These are phyloP conservation scores for Aleadryas rufinucha DNA, from an alignment of 2,113 vertebrate genomes.

Conservation along the genomic window DNA sequence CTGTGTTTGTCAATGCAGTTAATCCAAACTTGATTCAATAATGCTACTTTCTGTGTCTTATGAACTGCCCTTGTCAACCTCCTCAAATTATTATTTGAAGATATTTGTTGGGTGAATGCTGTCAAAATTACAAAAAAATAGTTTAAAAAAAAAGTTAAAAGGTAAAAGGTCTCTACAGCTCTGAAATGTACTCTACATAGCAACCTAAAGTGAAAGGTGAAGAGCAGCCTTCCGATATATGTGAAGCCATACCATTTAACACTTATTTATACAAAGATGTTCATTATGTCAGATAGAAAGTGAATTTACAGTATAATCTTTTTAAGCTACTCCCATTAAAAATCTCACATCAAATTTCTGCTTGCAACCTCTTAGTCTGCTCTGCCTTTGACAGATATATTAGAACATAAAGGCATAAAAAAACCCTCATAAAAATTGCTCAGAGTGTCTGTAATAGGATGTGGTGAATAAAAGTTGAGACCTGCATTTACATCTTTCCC, in stretches of 20 bases:
- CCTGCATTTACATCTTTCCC: background rate
- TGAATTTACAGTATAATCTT: background rate
- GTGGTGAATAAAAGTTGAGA: background rate
- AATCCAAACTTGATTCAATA: conserved; percentile 28
- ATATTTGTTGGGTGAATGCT: background rate
- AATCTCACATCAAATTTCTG: background rate
- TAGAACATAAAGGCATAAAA: background rate
- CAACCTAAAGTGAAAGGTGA: background rate
- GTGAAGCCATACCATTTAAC: background rate
- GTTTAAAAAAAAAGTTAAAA: background rate
- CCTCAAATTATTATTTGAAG: background rate
- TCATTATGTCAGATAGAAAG: background rate
- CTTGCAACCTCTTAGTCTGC: background rate
- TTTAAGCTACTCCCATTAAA: background rate
- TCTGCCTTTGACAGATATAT: background rate
- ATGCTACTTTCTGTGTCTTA: background rate
- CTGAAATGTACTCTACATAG: background rate
- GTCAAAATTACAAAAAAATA: background rate
- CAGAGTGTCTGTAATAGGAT: background rate
- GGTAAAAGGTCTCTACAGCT: background rate
- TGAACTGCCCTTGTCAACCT: background rate
- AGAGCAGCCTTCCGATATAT: background rate
- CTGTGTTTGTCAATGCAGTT: conserved; percentile 12
- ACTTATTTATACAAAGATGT: background rate
- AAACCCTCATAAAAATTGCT: background rate